These are phyloP conservation scores for Oreochromis mossambicus DNA, from an alignment of 2,797 vertebrate species.

Conservation along the genomic window DNA sequence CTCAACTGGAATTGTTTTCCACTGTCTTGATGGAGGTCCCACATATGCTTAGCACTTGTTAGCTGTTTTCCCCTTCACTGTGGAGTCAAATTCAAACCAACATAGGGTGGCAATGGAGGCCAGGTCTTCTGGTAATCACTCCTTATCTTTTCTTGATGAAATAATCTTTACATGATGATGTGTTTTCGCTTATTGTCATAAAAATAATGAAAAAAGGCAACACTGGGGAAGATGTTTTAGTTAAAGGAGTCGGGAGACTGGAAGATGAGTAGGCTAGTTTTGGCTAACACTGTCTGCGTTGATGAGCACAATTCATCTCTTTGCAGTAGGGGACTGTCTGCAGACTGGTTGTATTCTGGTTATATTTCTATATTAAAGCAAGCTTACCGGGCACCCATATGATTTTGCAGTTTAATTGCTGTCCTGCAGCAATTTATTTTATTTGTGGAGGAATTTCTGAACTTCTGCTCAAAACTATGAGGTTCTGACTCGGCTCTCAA, in stretches of 20 bases:
- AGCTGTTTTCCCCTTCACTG: background rate
- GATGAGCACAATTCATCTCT: background rate
- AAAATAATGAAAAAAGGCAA: background rate
- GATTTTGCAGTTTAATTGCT: background rate
- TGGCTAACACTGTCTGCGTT: background rate
- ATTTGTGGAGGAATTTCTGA: background rate
- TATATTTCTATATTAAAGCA: background rate
- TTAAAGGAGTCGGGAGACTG: background rate
- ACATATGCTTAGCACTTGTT: background rate
- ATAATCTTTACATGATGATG: background rate
- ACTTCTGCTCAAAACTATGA: background rate
- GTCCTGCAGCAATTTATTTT: background rate
- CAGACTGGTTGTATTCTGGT: fast-evolving
- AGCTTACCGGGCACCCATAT: fast-evolving
- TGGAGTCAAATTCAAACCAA: background rate
- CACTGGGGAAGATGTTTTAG: background rate
- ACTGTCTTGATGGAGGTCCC: fast-evolving
- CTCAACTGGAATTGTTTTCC: background rate
- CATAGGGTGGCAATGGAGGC: background rate
- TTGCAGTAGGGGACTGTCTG: background rate
- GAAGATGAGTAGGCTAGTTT: background rate
- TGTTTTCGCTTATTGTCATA: background rate
- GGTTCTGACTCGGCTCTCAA: fast-evolving
- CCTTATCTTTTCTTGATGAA: background rate
- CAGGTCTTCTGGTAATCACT: background rate